Conservation (phyloP, 1,140 invertebrate genomes). For the Batillaria attramentaria region DNA sequence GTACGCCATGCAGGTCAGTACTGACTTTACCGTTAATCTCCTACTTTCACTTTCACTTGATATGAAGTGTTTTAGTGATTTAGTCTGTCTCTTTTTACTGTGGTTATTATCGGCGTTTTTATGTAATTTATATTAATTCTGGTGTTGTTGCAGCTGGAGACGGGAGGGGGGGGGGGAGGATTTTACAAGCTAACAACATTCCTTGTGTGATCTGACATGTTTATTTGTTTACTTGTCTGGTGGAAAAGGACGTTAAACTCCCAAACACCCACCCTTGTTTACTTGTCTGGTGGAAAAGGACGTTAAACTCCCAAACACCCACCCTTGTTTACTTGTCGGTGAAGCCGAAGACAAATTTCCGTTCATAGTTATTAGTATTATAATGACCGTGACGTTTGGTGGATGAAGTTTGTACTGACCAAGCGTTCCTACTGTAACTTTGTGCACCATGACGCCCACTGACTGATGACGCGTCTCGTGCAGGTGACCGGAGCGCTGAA, state of each 20-base stretch:
- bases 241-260: no score
- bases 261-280: no score
- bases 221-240: no score
- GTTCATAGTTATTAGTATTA: neutral
- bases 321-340: no score
- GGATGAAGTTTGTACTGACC: neutral
- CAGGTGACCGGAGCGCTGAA: slow-evolving; percentile 90
- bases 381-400: neutral
- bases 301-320: no score
- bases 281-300: no score
- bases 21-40: neutral
- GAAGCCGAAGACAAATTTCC: no score
- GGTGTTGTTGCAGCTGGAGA: neutral
- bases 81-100: neutral
- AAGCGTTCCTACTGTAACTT: neutral
- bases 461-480: neutral
- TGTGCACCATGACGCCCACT: neutral
- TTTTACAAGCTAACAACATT: neutral
- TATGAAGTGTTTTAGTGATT: neutral
- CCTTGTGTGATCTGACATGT: neutral
- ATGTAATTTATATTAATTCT: neutral
- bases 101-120: neutral
- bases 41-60: neutral
- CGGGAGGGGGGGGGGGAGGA: neutral
- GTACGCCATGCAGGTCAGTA: slow-evolving; percentile 73